Evolutionary conservation across 2,797 vertebrate genomes (phyloP).

Genomic region (Cacajao melanocephalus): DNA sequence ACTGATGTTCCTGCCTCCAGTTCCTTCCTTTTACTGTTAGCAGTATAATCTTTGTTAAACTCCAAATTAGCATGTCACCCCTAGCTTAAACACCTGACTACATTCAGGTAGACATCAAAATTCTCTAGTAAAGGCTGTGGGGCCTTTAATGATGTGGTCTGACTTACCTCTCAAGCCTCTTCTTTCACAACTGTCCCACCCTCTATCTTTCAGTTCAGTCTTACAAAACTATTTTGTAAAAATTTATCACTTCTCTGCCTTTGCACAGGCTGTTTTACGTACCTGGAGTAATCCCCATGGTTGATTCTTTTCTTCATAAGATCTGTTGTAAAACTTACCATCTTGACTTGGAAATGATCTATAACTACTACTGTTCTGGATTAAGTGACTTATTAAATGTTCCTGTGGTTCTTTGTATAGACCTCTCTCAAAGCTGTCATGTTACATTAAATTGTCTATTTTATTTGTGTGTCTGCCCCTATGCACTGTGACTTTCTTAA

Average conservation of each 20-base stretch:
- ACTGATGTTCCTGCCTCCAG: neutral
- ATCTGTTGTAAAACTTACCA: neutral
- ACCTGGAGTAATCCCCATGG: neutral
- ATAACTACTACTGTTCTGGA: neutral
- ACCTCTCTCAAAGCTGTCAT: neutral
- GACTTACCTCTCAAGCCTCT: neutral
- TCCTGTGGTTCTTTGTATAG: neutral
- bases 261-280: neutral
- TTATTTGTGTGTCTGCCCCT: neutral
- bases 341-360: neutral
- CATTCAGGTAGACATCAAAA: neutral
- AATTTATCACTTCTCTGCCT: neutral
- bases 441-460: neutral
- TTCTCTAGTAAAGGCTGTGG: neutral
- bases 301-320: neutral
- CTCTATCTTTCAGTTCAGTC: neutral
- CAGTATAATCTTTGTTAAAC: neutral
- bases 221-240: neutral
- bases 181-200: neutral
- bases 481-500: conserved; percentile 43
- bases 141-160: neutral
- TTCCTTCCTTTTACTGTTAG: neutral
- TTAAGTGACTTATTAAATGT: neutral
- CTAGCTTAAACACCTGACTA: neutral
- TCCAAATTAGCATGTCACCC: neutral